phyloP scores from a whole-genome alignment of 2,888 invertebrate genomes.

The Drosophila testacea region DNA sequence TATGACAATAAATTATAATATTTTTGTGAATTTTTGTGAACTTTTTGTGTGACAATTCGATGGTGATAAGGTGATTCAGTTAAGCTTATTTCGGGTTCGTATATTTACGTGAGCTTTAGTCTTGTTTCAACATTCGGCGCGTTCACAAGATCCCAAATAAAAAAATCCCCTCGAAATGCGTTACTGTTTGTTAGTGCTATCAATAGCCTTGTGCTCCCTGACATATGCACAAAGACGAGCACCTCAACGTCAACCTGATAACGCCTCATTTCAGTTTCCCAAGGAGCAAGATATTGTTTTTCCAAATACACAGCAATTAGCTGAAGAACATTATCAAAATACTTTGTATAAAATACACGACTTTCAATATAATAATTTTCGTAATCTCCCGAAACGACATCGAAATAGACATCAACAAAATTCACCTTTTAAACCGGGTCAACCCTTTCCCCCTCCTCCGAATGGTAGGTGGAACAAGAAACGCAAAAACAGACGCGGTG shows the following conservation, averaged over 20 bases:
- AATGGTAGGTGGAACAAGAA: slow-evolving; percentile 34
- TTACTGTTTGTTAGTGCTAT: slow-evolving; percentile 31
- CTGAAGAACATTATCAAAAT: slow-evolving; percentile 1
- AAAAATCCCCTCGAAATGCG: slow-evolving; percentile 37
- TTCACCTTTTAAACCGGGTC: slow-evolving; percentile 48
- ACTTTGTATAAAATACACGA: slow-evolving; percentile 46
- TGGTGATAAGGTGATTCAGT: slow-evolving; percentile 55
- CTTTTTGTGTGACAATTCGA: slow-evolving; percentile 25
- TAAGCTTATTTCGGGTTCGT: slow-evolving; percentile 19
- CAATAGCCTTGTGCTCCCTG: slow-evolving; percentile 19
- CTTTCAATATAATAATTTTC: slow-evolving; percentile 18
- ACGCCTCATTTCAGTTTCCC: slow-evolving; percentile 47
- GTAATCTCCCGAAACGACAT: slow-evolving; percentile 43
- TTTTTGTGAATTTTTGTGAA: slow-evolving; percentile 14
- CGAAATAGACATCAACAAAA: slow-evolving; percentile 8
- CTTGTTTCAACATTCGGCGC: slow-evolving; percentile 47
- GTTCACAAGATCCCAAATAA: slow-evolving; percentile 35
- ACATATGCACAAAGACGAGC: slow-evolving; percentile 8
- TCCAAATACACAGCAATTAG: slow-evolving; percentile 24
- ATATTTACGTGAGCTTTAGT: slow-evolving; percentile 47
- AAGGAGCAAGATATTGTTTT: slow-evolving; percentile 57
- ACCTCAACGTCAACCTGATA: background rate
- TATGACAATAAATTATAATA: slow-evolving; percentile 52
- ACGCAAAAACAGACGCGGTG: slow-evolving; percentile 18
- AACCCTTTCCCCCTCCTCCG: slow-evolving; percentile 64